Conservation (phyloP, 2,797 vertebrate species). For the Nannoperca australis region DNA sequence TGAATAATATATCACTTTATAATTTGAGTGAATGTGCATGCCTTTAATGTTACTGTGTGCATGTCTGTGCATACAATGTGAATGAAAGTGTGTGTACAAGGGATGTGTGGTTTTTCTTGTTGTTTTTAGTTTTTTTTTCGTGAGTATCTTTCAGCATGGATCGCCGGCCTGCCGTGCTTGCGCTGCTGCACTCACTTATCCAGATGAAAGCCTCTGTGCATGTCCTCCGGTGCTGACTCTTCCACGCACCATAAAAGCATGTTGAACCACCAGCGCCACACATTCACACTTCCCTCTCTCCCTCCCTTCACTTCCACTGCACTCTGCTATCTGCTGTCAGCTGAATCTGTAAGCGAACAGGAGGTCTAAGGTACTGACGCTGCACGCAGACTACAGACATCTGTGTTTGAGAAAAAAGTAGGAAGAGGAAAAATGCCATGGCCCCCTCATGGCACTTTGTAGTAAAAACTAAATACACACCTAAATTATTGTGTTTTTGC, state of each 20-base stretch:
- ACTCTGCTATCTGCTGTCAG: constrained; percentile 43
- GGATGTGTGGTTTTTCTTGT: not conserved
- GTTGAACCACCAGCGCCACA: constrained; percentile 41
- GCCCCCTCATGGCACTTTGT: not conserved
- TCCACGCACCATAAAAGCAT: constrained; percentile 51
- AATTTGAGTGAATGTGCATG: constrained; percentile 2
- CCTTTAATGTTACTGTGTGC: constrained; percentile 1
- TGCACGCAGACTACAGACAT: constrained; percentile 16
- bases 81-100: not conserved
- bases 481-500: not conserved
- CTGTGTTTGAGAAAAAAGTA: not conserved
- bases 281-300: constrained; percentile 47
- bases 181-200: constrained; percentile 46
- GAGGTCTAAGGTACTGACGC: constrained; percentile 26
- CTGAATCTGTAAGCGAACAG: constrained; percentile 48
- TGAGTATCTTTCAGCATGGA: not conserved
- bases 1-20: constrained; percentile 42
- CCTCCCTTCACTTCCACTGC: constrained; percentile 32
- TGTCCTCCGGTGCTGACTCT: constrained; percentile 50
- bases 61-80: not conserved
- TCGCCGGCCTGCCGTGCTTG: not conserved
- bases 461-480: not conserved
- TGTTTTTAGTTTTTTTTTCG: accelerated
- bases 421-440: not conserved
- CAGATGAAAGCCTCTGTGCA: constrained; percentile 53